Percentiles rank a stretch among this genome's conserved stretches.
phyloP scores from a whole-genome alignment of 2,797 vertebrate genomes.

The Aplochiton taeniatus region DNA sequence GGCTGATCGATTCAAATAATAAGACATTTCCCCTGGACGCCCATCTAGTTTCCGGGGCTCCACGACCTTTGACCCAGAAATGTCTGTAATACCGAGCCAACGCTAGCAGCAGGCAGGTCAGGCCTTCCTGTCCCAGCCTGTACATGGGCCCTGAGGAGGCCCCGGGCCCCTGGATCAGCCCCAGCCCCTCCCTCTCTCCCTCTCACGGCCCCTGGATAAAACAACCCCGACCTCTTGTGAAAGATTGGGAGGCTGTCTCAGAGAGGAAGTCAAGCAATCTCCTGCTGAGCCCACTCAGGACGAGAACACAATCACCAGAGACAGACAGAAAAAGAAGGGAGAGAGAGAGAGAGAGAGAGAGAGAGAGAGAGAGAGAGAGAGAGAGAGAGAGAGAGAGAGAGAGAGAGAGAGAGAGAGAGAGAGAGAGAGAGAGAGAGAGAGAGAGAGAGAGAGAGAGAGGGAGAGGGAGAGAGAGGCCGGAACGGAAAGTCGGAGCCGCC shows the following conservation, averaged over 20 bases:
- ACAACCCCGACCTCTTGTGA: constrained; percentile 29
- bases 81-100: constrained; percentile 42
- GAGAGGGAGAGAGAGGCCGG: neutral
- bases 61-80: constrained; percentile 39
- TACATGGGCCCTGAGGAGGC: neutral
- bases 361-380: neutral
- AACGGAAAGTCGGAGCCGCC: constrained; percentile 27
- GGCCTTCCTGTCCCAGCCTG: constrained; percentile 21
- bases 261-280: constrained; percentile 33
- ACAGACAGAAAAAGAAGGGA: constrained; percentile 20
- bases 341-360: constrained; percentile 2
- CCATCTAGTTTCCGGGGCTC: constrained; percentile 44
- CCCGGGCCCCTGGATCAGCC: constrained; percentile 30
- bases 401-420: neutral
- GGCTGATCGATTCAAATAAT: constrained; percentile 74
- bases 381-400: constrained; percentile 2
- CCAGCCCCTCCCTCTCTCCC: constrained; percentile 21
- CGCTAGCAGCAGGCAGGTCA: constrained; percentile 20
- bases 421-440: constrained; percentile 6
- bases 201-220: constrained; percentile 34
- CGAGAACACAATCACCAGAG: constrained; percentile 27
- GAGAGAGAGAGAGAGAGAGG: neutral
- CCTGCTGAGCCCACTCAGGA: constrained; percentile 19
- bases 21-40: constrained; percentile 65
- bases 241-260: constrained; percentile 31